Evolutionary conservation across 2,888 invertebrate species (phyloP), one percentile per base, ranked within the genome.

Genomic region (Diaprepes abbreviatus): DNA sequence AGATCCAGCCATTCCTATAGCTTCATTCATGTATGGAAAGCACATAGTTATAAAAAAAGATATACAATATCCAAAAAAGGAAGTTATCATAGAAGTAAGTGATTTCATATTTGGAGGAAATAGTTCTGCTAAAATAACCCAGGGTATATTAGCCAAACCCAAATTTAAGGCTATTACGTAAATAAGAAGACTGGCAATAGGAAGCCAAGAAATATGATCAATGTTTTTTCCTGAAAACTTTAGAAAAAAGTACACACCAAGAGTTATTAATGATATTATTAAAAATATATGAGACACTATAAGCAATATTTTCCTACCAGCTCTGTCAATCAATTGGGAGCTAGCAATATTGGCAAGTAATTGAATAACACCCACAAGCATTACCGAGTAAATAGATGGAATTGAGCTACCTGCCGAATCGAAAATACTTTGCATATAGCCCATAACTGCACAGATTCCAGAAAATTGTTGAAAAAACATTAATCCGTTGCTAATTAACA

Each of bases 101-200:
- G 92, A 89, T 83, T 93, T 92, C 0, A 93, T 90, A 74, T 92
- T 90, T 0, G 90, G 84, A 21, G 95, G 90, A 82, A 95, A 91
- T 83, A 94, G 88, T 82, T 94, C 94, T 0, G 92, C 91, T 87
- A 93, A 89, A 33, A 94, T 89, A 0, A 93, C 91, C 93, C 94
- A 94, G 0, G 93, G 91, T 19, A 93, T 80, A 0, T 92, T 91
- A 3, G 95, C 93, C 63, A 91, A 88, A 0, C 89, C 88, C 85
- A 78, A 1, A 28, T 70, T 72, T 38, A 67, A 70, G 17, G 52
- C 35, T 14, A 70, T 36, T 4, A 72, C 70, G 28, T 50, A 72
- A 9, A 59, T 16, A 0, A 70, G 21, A 3, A 72, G 62, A 14
- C 63, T 59, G 7, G 62, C 24, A 14, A 72, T 63, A 12, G 72